Percentiles rank a stretch among this genome's conserved stretches.
phyloP scores from a whole-genome alignment of 2,888 invertebrate species.

The Diploptera punctata region DNA sequence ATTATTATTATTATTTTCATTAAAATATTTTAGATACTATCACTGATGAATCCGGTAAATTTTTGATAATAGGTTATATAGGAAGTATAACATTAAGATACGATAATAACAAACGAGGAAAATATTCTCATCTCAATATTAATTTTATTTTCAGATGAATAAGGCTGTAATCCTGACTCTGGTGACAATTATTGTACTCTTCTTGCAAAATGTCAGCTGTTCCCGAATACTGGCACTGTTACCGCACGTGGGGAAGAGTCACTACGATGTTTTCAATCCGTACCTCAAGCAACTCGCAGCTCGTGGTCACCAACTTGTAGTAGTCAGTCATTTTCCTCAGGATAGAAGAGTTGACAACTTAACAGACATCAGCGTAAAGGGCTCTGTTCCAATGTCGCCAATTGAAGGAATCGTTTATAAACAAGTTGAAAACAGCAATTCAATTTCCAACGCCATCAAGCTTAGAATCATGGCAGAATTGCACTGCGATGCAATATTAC shows the following conservation, averaged over 20 bases:
- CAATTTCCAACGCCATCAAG: not conserved
- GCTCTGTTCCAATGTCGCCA: slow-evolving; percentile 59
- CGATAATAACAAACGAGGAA: too few relatives aligned
- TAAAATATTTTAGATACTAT: too few relatives aligned
- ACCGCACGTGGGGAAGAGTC: slow-evolving; percentile 72
- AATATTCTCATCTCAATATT: too few relatives aligned
- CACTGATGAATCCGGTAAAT: too few relatives aligned
- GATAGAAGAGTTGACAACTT: not conserved
- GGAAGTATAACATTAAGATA: too few relatives aligned
- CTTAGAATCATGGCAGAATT: not conserved
- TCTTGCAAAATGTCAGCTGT: not conserved
- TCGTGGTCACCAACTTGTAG: slow-evolving; percentile 70
- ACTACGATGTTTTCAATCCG: slow-evolving; percentile 69
- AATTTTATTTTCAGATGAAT: slow-evolving; percentile 3
- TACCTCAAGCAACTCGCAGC: slow-evolving; percentile 64
- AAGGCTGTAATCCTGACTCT: not conserved
- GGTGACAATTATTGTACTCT: not conserved
- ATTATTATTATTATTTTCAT: too few relatives aligned
- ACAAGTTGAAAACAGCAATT: not conserved
- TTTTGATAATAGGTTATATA: too few relatives aligned
- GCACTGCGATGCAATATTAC: slow-evolving; percentile 32
- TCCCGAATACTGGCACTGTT: slow-evolving; percentile 55
- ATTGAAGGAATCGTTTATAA: slow-evolving; percentile 48
- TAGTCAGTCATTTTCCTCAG: slow-evolving; percentile 57
- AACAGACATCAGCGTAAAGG: slow-evolving; percentile 2